phyloP scores from a whole-genome alignment of 2,797 vertebrate genomes.

The Siniperca scherzeri region DNA sequence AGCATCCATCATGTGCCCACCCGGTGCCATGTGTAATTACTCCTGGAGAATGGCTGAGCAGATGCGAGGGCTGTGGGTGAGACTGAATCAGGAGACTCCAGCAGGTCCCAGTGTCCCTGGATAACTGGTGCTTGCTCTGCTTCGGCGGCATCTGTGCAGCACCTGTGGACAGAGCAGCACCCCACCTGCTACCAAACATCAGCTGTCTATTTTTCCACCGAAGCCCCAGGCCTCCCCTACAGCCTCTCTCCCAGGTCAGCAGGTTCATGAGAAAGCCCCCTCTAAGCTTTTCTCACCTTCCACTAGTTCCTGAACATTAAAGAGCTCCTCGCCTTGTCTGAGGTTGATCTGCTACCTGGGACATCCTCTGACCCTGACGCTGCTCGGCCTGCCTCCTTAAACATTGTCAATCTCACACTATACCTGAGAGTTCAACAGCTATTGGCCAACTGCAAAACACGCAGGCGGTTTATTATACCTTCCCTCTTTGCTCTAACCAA shows the following conservation, averaged over 20 bases:
- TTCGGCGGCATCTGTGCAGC: constrained; percentile 86
- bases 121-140: constrained; percentile 76
- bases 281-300: constrained; percentile 88
- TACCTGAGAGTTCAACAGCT: constrained; percentile 66
- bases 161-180: constrained; percentile 82
- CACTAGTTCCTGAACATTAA: constrained; percentile 78
- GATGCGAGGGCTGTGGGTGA: constrained; percentile 86
- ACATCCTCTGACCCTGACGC: constrained; percentile 76
- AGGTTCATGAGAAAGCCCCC: constrained; percentile 85
- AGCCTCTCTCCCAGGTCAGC: constrained; percentile 75
- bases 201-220: constrained; percentile 71
- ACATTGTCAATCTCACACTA: constrained; percentile 76
- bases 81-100: constrained; percentile 71
- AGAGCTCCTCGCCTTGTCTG: constrained; percentile 73
- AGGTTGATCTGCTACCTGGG: constrained; percentile 77
- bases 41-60: constrained; percentile 84
- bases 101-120: constrained; percentile 78
- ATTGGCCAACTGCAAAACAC: constrained; percentile 73
- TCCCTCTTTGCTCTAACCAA: constrained; percentile 72
- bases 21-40: constrained; percentile 86
- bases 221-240: constrained; percentile 59
- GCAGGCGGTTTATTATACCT: constrained; percentile 75
- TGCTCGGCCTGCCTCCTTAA: constrained; percentile 72
- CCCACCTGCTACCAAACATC: constrained; percentile 76
- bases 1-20: constrained; percentile 83